Evolutionary conservation across 2,797 vertebrate genomes (phyloP).

Genomic region (Orestias chungarensis): DNA sequence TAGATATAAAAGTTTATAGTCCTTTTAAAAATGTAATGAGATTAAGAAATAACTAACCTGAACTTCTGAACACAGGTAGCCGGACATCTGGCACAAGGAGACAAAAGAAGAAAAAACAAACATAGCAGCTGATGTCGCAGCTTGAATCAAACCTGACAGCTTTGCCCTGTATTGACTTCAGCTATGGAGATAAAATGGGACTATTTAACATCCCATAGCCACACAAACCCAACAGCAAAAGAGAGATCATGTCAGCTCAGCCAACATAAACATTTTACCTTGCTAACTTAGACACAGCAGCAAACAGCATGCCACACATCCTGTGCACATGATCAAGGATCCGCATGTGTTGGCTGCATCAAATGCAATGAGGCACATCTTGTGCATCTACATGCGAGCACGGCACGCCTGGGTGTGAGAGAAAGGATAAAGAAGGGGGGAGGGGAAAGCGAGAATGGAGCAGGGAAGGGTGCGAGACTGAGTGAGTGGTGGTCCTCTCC

Average conservation of each 20-base stretch:
- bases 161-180: conserved; percentile 8
- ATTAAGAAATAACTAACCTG: neutral
- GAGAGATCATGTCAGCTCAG: conserved; percentile 1
- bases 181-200: neutral
- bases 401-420: conserved; percentile 26
- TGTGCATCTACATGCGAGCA: conserved; percentile 2
- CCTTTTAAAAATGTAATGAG: neutral
- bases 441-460: conserved; percentile 31
- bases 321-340: neutral
- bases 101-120: conserved; percentile 18
- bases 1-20: neutral
- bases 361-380: neutral
- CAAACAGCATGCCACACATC: conserved; percentile 24
- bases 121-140: conserved; percentile 17
- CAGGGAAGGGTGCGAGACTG: neutral
- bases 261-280: conserved; percentile 29
- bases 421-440: conserved; percentile 44
- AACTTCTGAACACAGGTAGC: conserved; percentile 6
- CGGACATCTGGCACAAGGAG: conserved; percentile 49
- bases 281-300: conserved; percentile 2
- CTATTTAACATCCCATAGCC: neutral
- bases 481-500: conserved; percentile 33
- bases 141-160: conserved; percentile 34
- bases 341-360: neutral
- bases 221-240: neutral